phyloP scores from a whole-genome alignment of 2,797 vertebrate species.

The Poeciliopsis paucimaculata region DNA sequence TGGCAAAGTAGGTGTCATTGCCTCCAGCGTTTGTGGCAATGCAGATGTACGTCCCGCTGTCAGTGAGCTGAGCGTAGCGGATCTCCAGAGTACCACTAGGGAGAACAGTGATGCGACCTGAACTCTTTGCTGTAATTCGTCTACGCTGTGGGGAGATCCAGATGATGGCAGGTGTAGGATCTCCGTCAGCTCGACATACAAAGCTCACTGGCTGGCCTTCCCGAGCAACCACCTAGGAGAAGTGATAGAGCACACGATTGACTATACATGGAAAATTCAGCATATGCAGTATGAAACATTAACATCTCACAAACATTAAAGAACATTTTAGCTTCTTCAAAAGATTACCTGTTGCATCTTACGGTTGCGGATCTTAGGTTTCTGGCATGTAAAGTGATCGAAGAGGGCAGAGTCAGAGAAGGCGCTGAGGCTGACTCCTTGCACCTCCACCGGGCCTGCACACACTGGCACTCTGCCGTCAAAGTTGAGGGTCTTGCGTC shows the following conservation, averaged over 20 bases:
- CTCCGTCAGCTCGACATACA: constrained; percentile 92
- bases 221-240: constrained; percentile 75
- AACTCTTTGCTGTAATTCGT: constrained; percentile 85
- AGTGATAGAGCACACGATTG: constrained; percentile 4
- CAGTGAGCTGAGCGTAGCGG: constrained; percentile 88
- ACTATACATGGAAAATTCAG: constrained; percentile 8
- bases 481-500: constrained; percentile 94
- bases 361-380: constrained; percentile 93
- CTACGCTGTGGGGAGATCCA: constrained; percentile 96
- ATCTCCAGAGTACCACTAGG: constrained; percentile 92
- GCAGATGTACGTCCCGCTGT: constrained; percentile 98
- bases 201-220: constrained; percentile 92
- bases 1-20: constrained; percentile 97
- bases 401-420: constrained; percentile 94
- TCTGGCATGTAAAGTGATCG: constrained; percentile 97
- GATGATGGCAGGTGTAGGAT: constrained; percentile 88
- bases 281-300: not conserved
- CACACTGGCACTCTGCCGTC: constrained; percentile 93
- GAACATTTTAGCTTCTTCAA: constrained; percentile 1
- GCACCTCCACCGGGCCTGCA: constrained; percentile 90
- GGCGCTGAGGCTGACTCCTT: constrained; percentile 87
- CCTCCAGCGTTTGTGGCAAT: constrained; percentile 97
- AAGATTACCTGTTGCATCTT: constrained; percentile 87
- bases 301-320: constrained; percentile 1
- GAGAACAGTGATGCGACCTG: constrained; percentile 86